Evolutionary conservation across 2,113 vertebrate species (phyloP), one percentile per base, ranked within the genome.

Genomic region (Ictalurus punctatus): DNA sequence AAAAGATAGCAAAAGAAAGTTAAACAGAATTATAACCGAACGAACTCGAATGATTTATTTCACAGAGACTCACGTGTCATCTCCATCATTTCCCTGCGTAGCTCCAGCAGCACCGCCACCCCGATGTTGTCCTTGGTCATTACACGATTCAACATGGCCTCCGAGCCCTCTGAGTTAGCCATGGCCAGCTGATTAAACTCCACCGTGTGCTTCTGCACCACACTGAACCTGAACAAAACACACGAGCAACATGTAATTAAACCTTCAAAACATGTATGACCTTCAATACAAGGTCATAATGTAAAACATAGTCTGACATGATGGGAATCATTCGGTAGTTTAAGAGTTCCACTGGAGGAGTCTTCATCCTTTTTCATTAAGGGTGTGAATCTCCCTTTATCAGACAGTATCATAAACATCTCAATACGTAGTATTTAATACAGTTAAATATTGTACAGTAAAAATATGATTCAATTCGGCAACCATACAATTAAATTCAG

Each of bases 41-140:
- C 23, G 0, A 56, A 34, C 7, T 37, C 23, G 0, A 17, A 74
- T 9, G n/a, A 25, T 37, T 86, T 1, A 73, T 73, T 25, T 58
- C 12, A 6, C 65, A n/a, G 30, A 69, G 16, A 97, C 98, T 98
- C 94, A 99, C 98, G 96, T 88, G 97, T 97, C 93, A 96, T 93
- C 94, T 98, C 98, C 95, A 98, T 97, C 94, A 97, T 95, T 76
- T 99, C 98, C 94, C 97, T 97, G 92, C 96, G 97, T 90, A 99
- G 95, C 89, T 99, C 98, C 71, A 99, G 95, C 88, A 99, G 95
- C 1, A 98, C 96, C 56, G 98, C 98, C 63, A 99, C 98, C 12
- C 98, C 98, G 79, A 99, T 99, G 94, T 99, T 99, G 92, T 99
- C 98, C 95, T 99, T 99, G 56, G 98, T 99, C 98, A 99, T 99